A percentile compares a stretch with the other conserved stretches of the same genome.
These are phyloP conservation scores for Hypothenemus hampei DNA, from an alignment of 1,140 invertebrate genomes.

Conservation along the genomic window DNA sequence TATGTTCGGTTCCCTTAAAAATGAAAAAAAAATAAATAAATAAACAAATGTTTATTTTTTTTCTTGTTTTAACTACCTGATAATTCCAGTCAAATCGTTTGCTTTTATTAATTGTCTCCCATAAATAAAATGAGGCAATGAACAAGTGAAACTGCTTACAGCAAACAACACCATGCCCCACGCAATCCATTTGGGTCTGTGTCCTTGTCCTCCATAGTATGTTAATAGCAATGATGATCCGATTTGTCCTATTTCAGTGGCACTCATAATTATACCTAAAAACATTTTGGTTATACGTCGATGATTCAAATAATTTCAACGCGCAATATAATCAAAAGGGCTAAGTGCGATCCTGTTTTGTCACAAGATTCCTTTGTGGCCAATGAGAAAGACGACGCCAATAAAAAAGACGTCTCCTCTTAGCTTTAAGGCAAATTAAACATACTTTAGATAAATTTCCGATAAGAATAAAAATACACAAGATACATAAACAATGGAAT, in stretches of 20 bases:
- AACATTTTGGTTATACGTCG: no score
- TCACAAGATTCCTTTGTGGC: no score
- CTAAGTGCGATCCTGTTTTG: neutral
- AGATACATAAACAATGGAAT: no score
- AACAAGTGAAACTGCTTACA: conserved; percentile 79
- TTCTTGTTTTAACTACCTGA: conserved; percentile 8
- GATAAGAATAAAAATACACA: no score
- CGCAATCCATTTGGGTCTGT: conserved; percentile 94
- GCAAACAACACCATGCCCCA: conserved; percentile 89
- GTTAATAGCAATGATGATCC: conserved; percentile 82
- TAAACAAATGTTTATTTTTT: neutral
- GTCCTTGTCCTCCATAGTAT: conserved; percentile 89
- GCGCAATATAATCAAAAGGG: neutral
- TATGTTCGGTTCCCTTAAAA: conserved; percentile 37
- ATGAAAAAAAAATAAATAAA: neutral
- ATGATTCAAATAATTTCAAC: no score
- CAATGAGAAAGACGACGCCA: no score
- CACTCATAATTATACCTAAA: conserved; percentile 72
- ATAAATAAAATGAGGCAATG: conserved; percentile 76
- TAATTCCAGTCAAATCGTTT: conserved; percentile 50
- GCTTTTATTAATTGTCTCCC: conserved; percentile 65
- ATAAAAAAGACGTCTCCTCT: no score
- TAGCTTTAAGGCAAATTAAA: no score
- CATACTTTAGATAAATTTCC: no score
- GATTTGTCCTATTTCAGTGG: conserved; percentile 93